phyloP scores from a whole-genome alignment of 2,888 invertebrate species.

The Gymnoscelis rufifasciata region DNA sequence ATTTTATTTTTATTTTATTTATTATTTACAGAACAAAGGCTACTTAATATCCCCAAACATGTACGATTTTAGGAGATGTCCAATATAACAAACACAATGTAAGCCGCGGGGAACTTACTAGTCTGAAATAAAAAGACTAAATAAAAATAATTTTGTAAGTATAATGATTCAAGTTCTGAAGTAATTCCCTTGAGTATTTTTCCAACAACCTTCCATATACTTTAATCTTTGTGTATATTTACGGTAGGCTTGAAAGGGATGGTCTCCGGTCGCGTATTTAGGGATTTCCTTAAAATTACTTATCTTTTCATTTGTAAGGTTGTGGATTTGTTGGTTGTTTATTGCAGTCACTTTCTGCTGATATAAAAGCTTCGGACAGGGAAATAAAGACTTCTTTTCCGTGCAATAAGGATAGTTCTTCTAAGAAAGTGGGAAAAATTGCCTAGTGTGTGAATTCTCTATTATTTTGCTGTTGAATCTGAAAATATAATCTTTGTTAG shows the following conservation, averaged over 20 bases:
- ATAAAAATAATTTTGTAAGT: too few relatives aligned
- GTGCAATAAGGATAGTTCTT: not conserved
- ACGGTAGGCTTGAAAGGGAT: constrained; percentile 41
- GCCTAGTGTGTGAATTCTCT: too few relatives aligned
- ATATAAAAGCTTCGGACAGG: not conserved
- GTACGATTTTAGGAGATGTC: too few relatives aligned
- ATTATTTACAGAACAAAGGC: too few relatives aligned
- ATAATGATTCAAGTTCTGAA: too few relatives aligned
- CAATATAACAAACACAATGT: too few relatives aligned
- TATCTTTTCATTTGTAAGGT: constrained; percentile 42
- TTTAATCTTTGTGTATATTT: constrained; percentile 36
- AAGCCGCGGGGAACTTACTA: too few relatives aligned
- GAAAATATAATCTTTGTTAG: too few relatives aligned
- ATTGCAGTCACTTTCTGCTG: constrained; percentile 11
- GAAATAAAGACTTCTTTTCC: not conserved
- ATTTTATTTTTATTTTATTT: too few relatives aligned
- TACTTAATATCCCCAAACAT: too few relatives aligned
- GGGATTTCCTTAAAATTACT: constrained; percentile 51
- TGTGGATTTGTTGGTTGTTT: constrained; percentile 29
- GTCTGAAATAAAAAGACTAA: too few relatives aligned
- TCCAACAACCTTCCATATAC: not conserved
- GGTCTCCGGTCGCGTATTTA: constrained; percentile 49
- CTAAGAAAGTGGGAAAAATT: not conserved
- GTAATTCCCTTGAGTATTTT: not conserved
- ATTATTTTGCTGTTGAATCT: too few relatives aligned